Evolutionary conservation across 2,888 invertebrate species (phyloP), one percentile per base, ranked within the genome.

Genomic region (Pemphredon lugubris): DNA sequence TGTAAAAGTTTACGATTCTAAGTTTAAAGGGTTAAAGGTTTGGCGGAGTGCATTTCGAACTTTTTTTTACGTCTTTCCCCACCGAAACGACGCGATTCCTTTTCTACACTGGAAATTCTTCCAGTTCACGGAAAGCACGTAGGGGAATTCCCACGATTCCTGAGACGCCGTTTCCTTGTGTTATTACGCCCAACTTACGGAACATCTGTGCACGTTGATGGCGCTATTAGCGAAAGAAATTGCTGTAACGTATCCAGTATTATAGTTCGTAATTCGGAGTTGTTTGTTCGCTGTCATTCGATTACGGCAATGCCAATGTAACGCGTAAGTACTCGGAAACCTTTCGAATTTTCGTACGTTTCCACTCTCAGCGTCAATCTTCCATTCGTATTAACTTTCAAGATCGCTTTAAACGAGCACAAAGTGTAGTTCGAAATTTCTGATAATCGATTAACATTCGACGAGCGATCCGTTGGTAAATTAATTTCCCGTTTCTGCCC

Each of bases 181-280:
- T 59, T 73, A 60, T 77, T 77, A 59, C 48, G 37, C 21, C 20
- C 34, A 42, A 76, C 42, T 57, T 50, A 47, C 39, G 26, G 44
- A 40, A 42, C 61, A 54, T 70, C 66, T 55, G 63, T 40, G 58
- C 59, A 59, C 65, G 44, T 47, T 77, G 59, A 65, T 65, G 47
- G 50, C 30, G 30, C 65, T 54, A 60, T 77, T 77, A 77, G 61
- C 65, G 61, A 39, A 55, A 65, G 57, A 40, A 77, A 75, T 53
- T 65, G 47, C 60, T 57, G 39, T 54, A 59, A 66, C 61, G 53
- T 16, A 47, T 58, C 39, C 51, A 54, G 51, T 51, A 58, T 67
- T 50, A 39, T 63, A 45, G 14, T 39, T 42, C 20, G 13, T 54
- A 39, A 37, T 51, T 50, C 6, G 9, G 16, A 42, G 30, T 51